Base-by-base conservation (phyloP, 2,113 vertebrate genomes). In the Hypocryptadius cinnamomeus region DNA sequence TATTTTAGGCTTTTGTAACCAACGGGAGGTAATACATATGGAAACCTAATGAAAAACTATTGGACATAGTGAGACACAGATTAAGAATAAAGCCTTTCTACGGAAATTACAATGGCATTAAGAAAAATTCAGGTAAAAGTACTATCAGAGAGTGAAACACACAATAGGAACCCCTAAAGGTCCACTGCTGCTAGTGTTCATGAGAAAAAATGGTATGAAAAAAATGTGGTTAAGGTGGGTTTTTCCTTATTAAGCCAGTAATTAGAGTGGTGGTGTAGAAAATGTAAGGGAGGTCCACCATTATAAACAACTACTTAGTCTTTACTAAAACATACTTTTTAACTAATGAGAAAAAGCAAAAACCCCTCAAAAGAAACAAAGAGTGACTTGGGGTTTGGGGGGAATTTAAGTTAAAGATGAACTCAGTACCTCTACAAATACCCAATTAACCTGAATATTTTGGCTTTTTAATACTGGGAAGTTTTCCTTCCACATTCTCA, bases 61-160 rank as follows among this genome's bases (percentile, higher is more conserved):
- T n/a, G 24, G n/a, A n/a, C 4, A 20, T 1, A 59, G 8, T 9
- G 12, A 56, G 25, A 82, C 2, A 25, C 0, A 39, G 35, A 64
- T n/a, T 15, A 87, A 23, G 25, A 87, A 59, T 16, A 66, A 77
- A 25, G 48, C 13, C 47, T 48, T 5, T 42, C 33, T 14, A 59
- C 50, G 25, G 24, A 57, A 65, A 56, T 33, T 20, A 65, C 19
- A 57, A 72, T 14, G 8, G 17, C n/a, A 57, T 33, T 47, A 27
- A 47, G 17, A 70, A 71, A 59, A 78, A n/a, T 1, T 64, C 35
- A 89, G 11, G 56, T 28, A 54, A 23, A 70, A n/a, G 23, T 31
- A 69, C 27, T 14, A 23, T n/a, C 35, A 74, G 19, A 60, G 30
- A 66, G 22, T n/a, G 28, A 85, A 83, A 79, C 13, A 74, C 19